phyloP scores from a whole-genome alignment of 2,888 invertebrate species.

The Tortrix viridana region DNA sequence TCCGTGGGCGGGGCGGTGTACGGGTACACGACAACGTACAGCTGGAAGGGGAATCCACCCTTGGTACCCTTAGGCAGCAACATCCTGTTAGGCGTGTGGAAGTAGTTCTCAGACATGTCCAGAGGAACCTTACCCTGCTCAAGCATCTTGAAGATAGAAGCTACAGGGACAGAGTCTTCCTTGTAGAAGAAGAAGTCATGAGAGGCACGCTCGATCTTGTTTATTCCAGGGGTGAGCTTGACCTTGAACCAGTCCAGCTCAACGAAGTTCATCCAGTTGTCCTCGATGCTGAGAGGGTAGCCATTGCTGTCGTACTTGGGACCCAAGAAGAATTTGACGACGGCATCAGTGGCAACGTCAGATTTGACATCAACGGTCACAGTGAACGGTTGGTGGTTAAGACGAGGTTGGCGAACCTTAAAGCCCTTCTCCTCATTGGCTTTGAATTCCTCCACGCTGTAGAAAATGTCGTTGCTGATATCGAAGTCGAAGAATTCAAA shows the following conservation, averaged over 20 bases:
- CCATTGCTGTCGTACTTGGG: conserved; percentile 84
- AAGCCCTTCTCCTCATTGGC: conserved; percentile 54
- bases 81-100: conserved; percentile 87
- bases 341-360: conserved; percentile 72
- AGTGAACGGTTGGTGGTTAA: conserved; percentile 86
- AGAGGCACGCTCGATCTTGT: conserved; percentile 84
- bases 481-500: conserved; percentile 80
- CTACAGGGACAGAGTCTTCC: conserved; percentile 76
- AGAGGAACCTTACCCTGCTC: conserved; percentile 78
- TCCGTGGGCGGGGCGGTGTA: conserved; percentile 69
- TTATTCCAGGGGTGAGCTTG: conserved; percentile 80
- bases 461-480: conserved; percentile 39
- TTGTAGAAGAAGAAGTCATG: conserved; percentile 80
- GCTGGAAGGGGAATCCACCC: conserved; percentile 86
- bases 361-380: conserved; percentile 80
- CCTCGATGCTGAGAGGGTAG: conserved; percentile 55
- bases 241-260: conserved; percentile 81
- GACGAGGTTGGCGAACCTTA: conserved; percentile 80
- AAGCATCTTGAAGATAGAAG: conserved; percentile 63
- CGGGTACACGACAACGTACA: conserved; percentile 86
- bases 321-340: conserved; percentile 84
- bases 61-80: conserved; percentile 88
- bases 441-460: conserved; percentile 51
- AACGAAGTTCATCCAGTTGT: conserved; percentile 48
- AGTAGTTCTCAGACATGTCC: conserved; percentile 81